Conservation (phyloP, 2,797 vertebrate species). For the Acipenser oxyrinchus region DNA sequence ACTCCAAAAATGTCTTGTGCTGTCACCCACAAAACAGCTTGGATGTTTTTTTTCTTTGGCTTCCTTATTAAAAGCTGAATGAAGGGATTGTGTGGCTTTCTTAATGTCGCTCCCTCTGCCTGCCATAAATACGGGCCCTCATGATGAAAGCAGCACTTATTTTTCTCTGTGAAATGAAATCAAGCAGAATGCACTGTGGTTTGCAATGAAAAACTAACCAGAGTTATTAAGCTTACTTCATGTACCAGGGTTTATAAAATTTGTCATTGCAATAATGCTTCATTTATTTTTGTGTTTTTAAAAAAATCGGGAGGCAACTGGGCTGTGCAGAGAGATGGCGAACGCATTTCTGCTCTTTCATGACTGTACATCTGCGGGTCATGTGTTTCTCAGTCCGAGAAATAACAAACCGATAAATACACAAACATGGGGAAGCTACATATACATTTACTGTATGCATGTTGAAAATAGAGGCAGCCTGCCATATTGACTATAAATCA, state of each 20-base stretch:
- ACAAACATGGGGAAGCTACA: slow-evolving; percentile 40
- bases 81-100: slow-evolving; percentile 74
- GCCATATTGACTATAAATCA: slow-evolving; percentile 25
- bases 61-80: slow-evolving; percentile 77
- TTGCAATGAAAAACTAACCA: slow-evolving; percentile 67
- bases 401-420: slow-evolving; percentile 44
- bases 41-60: slow-evolving; percentile 72
- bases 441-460: slow-evolving; percentile 46
- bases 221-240: slow-evolving; percentile 76
- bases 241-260: slow-evolving; percentile 58
- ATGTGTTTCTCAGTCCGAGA: slow-evolving; percentile 34
- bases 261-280: slow-evolving; percentile 35
- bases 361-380: slow-evolving; percentile 48
- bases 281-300: not conserved
- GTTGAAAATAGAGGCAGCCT: slow-evolving; percentile 44
- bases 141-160: slow-evolving; percentile 73
- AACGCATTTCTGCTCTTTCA: not conserved
- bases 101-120: slow-evolving; percentile 61
- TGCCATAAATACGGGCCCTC: slow-evolving; percentile 66
- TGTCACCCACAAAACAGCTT: slow-evolving; percentile 86
- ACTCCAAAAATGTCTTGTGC: slow-evolving; percentile 85
- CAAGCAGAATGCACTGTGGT: slow-evolving; percentile 61
- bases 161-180: slow-evolving; percentile 65
- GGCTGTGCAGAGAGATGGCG: not conserved
- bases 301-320: slow-evolving; percentile 2